Conservation (phyloP, 2,888 invertebrate species). For the Drosophila borborema region DNA sequence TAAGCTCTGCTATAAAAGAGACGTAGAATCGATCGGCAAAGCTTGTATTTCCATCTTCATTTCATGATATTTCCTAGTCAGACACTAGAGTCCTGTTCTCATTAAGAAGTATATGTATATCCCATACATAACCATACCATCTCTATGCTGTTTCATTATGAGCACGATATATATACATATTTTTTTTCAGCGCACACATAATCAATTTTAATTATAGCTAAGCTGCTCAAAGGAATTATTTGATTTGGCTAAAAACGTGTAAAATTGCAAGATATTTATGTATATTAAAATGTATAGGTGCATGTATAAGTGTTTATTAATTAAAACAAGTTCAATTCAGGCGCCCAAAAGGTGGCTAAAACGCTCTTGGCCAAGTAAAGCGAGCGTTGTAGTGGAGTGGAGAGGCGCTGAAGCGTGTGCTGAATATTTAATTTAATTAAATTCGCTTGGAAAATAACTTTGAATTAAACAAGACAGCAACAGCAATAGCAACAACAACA, state of each 20-base stretch:
- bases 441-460: conserved; percentile 78
- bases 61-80: too few relatives aligned
- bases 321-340: conserved; percentile 61
- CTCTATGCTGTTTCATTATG: neutral
- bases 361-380: conserved; percentile 22
- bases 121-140: neutral
- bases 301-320: conserved; percentile 56
- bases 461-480: conserved; percentile 60
- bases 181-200: neutral
- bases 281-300: conserved; percentile 11
- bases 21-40: too few relatives aligned
- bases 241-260: conserved; percentile 42
- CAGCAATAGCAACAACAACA: conserved; percentile 28
- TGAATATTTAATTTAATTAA: conserved; percentile 80
- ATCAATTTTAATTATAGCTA: conserved; percentile 18
- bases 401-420: conserved; percentile 58
- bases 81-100: too few relatives aligned
- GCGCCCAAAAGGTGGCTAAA: conserved; percentile 44
- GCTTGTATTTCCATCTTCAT: too few relatives aligned
- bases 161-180: neutral
- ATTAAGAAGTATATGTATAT: too few relatives aligned
- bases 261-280: conserved; percentile 37
- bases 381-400: neutral
- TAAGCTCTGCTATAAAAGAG: too few relatives aligned
- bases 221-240: neutral